phyloP scores from a whole-genome alignment of 2,797 vertebrate genomes.

The Avahi laniger region DNA sequence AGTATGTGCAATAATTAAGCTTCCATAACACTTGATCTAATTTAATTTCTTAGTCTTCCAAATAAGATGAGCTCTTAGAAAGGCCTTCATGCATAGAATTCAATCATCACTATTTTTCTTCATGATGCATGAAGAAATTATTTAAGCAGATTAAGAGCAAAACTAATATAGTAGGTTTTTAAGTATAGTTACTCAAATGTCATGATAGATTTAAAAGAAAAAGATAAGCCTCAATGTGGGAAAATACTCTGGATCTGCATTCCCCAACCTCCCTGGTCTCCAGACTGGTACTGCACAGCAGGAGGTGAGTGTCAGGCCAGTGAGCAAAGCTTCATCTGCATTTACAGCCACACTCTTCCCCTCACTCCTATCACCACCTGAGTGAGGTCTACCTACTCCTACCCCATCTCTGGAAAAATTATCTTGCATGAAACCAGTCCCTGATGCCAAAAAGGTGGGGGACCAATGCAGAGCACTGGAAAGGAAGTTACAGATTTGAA shows the following conservation, averaged over 20 bases:
- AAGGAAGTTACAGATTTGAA: neutral
- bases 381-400: too few relatives aligned
- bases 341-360: too few relatives aligned
- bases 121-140: neutral
- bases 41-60: neutral
- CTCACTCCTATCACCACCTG: too few relatives aligned
- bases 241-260: neutral
- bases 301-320: too few relatives aligned
- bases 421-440: too few relatives aligned
- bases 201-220: neutral
- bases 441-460: too few relatives aligned
- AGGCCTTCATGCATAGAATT: neutral
- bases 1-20: neutral
- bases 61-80: neutral
- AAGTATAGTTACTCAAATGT: neutral
- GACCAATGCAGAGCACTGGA: neutral
- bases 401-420: too few relatives aligned
- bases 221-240: neutral
- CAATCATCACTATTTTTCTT: neutral
- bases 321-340: too few relatives aligned
- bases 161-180: neutral
- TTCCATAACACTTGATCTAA: neutral
- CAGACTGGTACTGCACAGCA: too few relatives aligned
- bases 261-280: too few relatives aligned
- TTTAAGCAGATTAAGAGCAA: neutral